Evolutionary conservation across 1,140 invertebrate species (phyloP).

Genomic region (Pogonus chalceus): DNA sequence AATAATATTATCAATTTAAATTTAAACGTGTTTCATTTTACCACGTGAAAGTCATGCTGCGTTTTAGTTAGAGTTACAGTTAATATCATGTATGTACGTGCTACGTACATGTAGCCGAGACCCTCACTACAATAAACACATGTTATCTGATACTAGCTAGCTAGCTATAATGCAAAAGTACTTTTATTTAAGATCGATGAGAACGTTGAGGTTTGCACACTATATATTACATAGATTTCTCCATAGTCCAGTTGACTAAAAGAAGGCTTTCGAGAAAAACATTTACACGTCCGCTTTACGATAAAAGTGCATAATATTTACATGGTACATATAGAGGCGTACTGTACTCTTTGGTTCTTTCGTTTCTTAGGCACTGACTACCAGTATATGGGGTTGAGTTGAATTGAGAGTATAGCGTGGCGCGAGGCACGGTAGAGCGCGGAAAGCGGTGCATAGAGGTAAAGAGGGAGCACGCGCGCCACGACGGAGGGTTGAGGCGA

Average conservation of each 20-base stretch:
- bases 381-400: not conserved
- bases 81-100: not conserved
- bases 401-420: too few species aligned
- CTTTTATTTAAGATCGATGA: not conserved
- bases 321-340: not conserved
- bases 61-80: too few species aligned
- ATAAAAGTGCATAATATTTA: not conserved
- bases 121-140: not conserved
- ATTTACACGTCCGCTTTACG: not conserved
- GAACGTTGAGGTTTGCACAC: not conserved
- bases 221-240: not conserved
- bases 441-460: not conserved
- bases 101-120: not conserved
- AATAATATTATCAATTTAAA: too few species aligned
- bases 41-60: too few species aligned
- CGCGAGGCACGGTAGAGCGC: not conserved
- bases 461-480: not conserved
- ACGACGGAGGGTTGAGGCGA: not conserved
- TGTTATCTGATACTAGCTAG: not conserved
- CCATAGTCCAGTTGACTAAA: not conserved
- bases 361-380: too few species aligned
- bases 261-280: too few species aligned
- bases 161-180: not conserved
- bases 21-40: too few species aligned
- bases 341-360: not conserved